Percentiles rank a stretch among this genome's conserved stretches.
phyloP scores from a whole-genome alignment of 2,888 invertebrate genomes.

The Drosophila setosimentum region DNA sequence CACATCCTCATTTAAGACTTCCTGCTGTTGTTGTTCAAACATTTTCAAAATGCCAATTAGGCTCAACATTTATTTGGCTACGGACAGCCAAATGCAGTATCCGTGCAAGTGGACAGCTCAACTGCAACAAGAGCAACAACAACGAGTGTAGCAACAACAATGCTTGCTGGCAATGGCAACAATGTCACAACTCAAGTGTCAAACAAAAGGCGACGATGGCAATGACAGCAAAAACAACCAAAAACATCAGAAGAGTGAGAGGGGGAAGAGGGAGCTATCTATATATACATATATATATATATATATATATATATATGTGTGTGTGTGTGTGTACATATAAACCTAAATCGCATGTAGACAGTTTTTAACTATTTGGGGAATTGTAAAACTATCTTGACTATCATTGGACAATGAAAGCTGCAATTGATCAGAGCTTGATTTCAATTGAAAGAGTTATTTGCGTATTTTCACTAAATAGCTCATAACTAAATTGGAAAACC shows the following conservation, averaged over 20 bases:
- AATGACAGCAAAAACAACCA: constrained; percentile 43
- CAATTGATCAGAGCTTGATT: neutral
- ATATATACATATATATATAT: neutral
- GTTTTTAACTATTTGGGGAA: neutral
- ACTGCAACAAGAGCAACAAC: constrained; percentile 31
- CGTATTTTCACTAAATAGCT: constrained; percentile 32
- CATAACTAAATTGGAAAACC: constrained; percentile 31
- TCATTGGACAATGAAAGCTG: constrained; percentile 1
- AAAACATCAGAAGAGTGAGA: neutral
- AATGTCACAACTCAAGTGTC: constrained; percentile 74
- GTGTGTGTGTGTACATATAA: neutral
- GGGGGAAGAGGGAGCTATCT: neutral
- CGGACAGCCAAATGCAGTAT: constrained; percentile 58
- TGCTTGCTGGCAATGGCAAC: constrained; percentile 58
- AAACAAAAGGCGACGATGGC: constrained; percentile 66
- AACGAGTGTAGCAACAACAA: constrained; percentile 33
- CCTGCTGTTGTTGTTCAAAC: constrained; percentile 15
- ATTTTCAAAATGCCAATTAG: constrained; percentile 58
- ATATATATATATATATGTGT: rapidly evolving
- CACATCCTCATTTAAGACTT: constrained; percentile 1
- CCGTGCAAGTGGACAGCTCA: constrained; percentile 50
- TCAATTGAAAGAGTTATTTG: constrained; percentile 9
- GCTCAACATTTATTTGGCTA: constrained; percentile 52
- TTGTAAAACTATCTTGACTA: constrained; percentile 10
- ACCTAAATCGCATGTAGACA: neutral